These are phyloP conservation scores for Xanthia togata DNA, from an alignment of 2,888 invertebrate genomes.

Conservation along the genomic window DNA sequence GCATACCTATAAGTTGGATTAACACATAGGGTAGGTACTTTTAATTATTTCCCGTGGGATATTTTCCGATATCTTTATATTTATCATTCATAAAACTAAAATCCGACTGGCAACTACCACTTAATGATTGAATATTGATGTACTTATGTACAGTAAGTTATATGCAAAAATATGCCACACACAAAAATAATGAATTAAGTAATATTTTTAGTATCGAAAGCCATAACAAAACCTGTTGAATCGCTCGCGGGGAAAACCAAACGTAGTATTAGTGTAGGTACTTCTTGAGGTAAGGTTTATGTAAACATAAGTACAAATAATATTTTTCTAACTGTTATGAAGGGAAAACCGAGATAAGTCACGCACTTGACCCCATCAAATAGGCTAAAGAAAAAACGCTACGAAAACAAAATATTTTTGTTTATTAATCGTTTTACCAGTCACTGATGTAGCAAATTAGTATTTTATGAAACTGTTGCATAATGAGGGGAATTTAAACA, in stretches of 20 bases:
- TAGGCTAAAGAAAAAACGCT: neutral
- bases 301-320: neutral
- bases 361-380: neutral
- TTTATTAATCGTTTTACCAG: neutral
- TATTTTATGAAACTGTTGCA: no score
- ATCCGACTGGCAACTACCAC: neutral
- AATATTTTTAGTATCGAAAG: neutral
- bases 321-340: neutral
- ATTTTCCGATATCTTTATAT: neutral
- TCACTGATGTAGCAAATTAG: neutral
- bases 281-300: neutral
- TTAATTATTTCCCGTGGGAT: neutral
- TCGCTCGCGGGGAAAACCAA: constrained; percentile 44
- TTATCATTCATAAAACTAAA: no score
- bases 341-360: constrained; percentile 4
- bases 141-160: neutral
- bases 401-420: neutral
- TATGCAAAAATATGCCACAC: neutral
- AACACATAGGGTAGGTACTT: neutral
- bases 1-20: no score
- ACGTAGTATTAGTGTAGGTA: neutral
- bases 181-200: neutral
- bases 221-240: constrained; percentile 6
- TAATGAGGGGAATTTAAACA: no score
- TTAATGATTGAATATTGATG: neutral